phyloP scores from a whole-genome alignment of 2,113 vertebrate species.

The Rhineura floridana region DNA sequence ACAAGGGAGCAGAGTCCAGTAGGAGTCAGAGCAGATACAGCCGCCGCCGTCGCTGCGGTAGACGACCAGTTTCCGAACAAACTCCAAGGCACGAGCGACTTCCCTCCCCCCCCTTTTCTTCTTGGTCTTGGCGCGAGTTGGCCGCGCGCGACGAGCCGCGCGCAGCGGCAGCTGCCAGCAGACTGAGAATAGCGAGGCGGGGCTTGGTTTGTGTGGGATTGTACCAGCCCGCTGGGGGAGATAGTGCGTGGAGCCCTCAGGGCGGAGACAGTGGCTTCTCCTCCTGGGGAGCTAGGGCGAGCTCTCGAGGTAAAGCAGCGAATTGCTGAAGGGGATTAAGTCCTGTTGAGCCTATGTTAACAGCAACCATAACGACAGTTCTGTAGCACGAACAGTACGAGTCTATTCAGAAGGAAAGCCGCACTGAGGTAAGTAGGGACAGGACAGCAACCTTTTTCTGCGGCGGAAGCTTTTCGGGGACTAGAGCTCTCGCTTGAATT shows the following conservation, averaged over 20 bases:
- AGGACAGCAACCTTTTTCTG: too few relatives aligned
- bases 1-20: neutral
- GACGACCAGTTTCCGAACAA: neutral
- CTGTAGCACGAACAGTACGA: too few relatives aligned
- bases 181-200: neutral
- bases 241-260: constrained; percentile 5
- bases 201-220: neutral
- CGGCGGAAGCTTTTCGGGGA: too few relatives aligned
- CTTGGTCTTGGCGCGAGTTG: neutral
- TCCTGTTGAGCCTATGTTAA: too few relatives aligned
- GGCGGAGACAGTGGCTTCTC: neutral
- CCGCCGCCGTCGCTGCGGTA: neutral
- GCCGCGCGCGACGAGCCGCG: neutral
- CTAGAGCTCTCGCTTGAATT: too few relatives aligned
- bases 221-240: neutral
- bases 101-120: neutral
- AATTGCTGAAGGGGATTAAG: too few relatives aligned
- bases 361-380: too few relatives aligned
- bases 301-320: neutral
- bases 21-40: neutral
- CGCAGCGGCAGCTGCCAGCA: neutral
- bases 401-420: neutral
- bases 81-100: neutral
- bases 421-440: neutral
- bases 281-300: too few relatives aligned